A percentile compares a stretch with the other conserved stretches of the same genome.
Evolutionary conservation across 2,113 vertebrate species (phyloP).

Genomic region (Oenanthe melanoleuca): DNA sequence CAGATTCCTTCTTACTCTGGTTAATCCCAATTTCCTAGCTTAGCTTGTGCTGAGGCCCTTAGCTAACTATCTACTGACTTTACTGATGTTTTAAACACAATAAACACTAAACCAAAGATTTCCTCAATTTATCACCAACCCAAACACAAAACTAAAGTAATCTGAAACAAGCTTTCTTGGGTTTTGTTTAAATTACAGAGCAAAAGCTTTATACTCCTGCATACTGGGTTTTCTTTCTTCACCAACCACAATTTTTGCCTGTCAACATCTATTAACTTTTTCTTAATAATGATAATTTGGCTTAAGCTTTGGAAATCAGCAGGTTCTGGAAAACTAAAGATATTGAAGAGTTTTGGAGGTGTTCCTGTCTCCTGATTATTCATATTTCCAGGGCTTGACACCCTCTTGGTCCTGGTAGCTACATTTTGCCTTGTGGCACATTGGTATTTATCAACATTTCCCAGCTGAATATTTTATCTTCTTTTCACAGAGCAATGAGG

Average conservation of each 20-base stretch:
- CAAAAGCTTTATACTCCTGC: not conserved
- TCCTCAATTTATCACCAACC: not conserved
- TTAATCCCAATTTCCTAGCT: not conserved
- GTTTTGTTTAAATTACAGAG: not conserved
- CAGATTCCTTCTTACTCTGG: not conserved
- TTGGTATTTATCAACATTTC: not conserved
- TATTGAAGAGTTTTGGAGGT: not conserved
- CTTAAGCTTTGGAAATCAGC: not conserved
- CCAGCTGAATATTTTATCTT: not conserved
- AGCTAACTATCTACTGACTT: not conserved
- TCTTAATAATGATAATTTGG: not conserved
- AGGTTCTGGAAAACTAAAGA: not conserved
- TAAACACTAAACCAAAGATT: not conserved
- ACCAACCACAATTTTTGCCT: not conserved
- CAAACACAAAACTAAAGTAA: not conserved
- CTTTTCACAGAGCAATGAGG: not conserved
- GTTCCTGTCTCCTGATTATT: not conserved
- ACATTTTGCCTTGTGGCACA: not conserved
- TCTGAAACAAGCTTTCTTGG: not conserved
- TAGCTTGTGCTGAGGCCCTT: not conserved
- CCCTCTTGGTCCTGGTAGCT: not conserved
- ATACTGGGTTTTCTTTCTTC: not conserved
- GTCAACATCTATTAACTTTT: not conserved
- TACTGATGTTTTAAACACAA: not conserved
- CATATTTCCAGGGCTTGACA: not conserved